These are phyloP conservation scores for Limnephilus lunatus DNA, from an alignment of 2,888 invertebrate species.

Conservation along the genomic window DNA sequence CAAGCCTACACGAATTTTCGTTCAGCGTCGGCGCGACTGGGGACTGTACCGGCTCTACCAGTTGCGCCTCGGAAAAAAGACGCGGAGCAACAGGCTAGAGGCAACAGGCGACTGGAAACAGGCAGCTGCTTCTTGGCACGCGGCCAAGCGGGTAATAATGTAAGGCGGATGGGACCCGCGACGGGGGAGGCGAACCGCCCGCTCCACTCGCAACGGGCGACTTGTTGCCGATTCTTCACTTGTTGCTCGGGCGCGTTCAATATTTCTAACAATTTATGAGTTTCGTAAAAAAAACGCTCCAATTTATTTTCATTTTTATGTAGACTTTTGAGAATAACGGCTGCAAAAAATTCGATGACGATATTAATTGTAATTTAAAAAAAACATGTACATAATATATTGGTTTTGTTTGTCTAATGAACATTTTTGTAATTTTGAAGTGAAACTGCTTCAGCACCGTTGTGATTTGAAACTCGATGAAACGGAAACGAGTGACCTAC, in stretches of 20 bases:
- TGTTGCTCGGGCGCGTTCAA: constrained; percentile 65
- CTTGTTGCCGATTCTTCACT: constrained; percentile 67
- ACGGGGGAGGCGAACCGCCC: constrained; percentile 54
- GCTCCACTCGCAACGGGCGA: constrained; percentile 67
- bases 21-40: constrained; percentile 72
- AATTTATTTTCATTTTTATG: no score
- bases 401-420: no score
- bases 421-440: no score
- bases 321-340: background rate
- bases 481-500: no score
- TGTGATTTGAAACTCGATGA: no score
- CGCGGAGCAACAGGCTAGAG: constrained; percentile 66
- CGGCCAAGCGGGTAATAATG: constrained; percentile 40
- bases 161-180: constrained; percentile 38
- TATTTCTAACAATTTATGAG: background rate
- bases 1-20: background rate
- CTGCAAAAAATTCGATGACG: background rate
- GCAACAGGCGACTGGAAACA: constrained; percentile 63
- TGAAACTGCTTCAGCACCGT: no score
- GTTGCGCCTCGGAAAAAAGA: constrained; percentile 67
- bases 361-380: no score
- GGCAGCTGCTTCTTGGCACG: constrained; percentile 42
- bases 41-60: constrained; percentile 70
- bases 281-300: background rate
- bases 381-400: no score